A percentile compares a stretch with the other conserved stretches of the same genome.
Conservation (phyloP, 1,140 invertebrate species). For the Drosophila kanapiae region DNA sequence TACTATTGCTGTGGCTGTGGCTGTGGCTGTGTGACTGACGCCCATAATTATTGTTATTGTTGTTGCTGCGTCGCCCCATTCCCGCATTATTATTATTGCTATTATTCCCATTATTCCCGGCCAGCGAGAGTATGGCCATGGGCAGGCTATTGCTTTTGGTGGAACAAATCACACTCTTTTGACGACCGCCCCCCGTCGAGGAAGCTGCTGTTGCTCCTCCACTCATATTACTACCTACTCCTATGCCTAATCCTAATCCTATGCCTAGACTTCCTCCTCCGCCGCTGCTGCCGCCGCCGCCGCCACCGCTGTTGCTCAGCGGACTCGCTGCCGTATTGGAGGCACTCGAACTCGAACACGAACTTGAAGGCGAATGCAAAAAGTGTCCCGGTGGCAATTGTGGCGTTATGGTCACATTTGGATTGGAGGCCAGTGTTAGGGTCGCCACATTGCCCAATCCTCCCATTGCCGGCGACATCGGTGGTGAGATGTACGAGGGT, state of each 20-base stretch:
- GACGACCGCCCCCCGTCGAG: slow-evolving; percentile 30
- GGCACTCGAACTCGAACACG: slow-evolving; percentile 64
- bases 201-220: neutral
- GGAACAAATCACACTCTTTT: slow-evolving; percentile 82
- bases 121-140: slow-evolving; percentile 62
- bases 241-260: slow-evolving; percentile 2
- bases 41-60: slow-evolving; percentile 38
- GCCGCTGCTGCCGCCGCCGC: neutral
- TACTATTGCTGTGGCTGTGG: slow-evolving; percentile 22
- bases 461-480: slow-evolving; percentile 75
- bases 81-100: neutral
- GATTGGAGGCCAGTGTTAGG: slow-evolving; percentile 72
- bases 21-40: slow-evolving; percentile 69
- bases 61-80: slow-evolving; percentile 20
- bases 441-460: slow-evolving; percentile 52
- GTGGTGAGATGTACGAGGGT: slow-evolving; percentile 80
- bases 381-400: slow-evolving; percentile 80
- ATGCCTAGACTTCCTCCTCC: neutral
- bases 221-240: slow-evolving; percentile 1
- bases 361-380: slow-evolving; percentile 72
- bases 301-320: slow-evolving; percentile 31
- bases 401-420: slow-evolving; percentile 80
- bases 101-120: slow-evolving; percentile 25
- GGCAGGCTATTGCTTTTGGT: slow-evolving; percentile 71
- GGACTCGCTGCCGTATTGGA: slow-evolving; percentile 74